Evolutionary conservation across 2,797 vertebrate species (phyloP).

Genomic region (Channa striata): DNA sequence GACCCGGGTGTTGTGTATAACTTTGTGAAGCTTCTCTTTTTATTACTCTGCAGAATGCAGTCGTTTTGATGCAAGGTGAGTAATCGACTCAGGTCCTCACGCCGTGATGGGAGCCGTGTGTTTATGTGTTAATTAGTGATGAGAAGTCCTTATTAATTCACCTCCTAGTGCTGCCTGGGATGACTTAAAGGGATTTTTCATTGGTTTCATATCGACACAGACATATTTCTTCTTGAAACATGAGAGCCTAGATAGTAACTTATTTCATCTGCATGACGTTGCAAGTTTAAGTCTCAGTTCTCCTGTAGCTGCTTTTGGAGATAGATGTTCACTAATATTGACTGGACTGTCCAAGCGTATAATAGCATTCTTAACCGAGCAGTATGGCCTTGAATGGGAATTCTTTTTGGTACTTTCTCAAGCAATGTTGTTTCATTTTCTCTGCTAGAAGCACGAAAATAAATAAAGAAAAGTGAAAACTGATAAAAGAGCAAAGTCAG

Average conservation of each 20-base stretch:
- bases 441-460: slow-evolving; percentile 9
- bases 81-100: slow-evolving; percentile 33
- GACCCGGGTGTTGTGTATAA: slow-evolving; percentile 30
- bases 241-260: slow-evolving; percentile 24
- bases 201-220: slow-evolving; percentile 52
- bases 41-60: background rate
- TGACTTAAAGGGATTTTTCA: slow-evolving; percentile 35
- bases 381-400: slow-evolving; percentile 24
- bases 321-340: slow-evolving; percentile 49
- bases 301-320: slow-evolving; percentile 32
- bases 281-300: slow-evolving; percentile 31
- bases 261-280: slow-evolving; percentile 50
- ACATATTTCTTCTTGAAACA: slow-evolving; percentile 50
- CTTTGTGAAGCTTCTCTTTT: slow-evolving; percentile 24
- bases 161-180: slow-evolving; percentile 10
- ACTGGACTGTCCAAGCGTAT: slow-evolving; percentile 48
- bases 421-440: slow-evolving; percentile 35
- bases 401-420: slow-evolving; percentile 29
- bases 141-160: slow-evolving; percentile 56
- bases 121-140: slow-evolving; percentile 72
- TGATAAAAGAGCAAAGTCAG: slow-evolving; percentile 13
- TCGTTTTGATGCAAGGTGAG: slow-evolving; percentile 18
- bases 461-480: slow-evolving; percentile 3
- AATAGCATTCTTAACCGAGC: slow-evolving; percentile 53
- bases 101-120: slow-evolving; percentile 32